Percentiles rank a stretch among this genome's conserved stretches.
Conservation (phyloP, 2,888 invertebrate species). For the Dynastes hyllus region DNA sequence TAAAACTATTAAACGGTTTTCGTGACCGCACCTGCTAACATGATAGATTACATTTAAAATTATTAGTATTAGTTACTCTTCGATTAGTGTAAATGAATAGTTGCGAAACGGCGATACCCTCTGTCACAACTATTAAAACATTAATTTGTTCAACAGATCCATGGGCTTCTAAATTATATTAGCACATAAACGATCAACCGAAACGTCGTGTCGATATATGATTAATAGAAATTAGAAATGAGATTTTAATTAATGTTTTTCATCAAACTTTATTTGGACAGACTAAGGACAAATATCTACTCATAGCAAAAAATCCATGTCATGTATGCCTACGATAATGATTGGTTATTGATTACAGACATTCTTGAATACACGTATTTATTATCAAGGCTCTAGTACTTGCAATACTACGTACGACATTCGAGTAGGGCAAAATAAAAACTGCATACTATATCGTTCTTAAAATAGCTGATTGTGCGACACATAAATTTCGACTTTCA, state of each 20-base stretch:
- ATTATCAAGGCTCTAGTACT: too few species aligned
- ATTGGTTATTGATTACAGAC: too few species aligned
- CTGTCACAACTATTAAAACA: slow-evolving; percentile 15
- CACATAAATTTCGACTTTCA: too few species aligned
- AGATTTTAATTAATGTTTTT: slow-evolving; percentile 20
- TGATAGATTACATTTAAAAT: slow-evolving; percentile 45
- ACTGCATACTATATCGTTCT: too few species aligned
- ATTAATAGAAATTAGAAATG: neutral
- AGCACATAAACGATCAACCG: neutral
- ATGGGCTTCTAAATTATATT: neutral
- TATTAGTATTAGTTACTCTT: slow-evolving; percentile 30
- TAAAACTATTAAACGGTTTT: slow-evolving; percentile 31
- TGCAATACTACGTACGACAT: too few species aligned
- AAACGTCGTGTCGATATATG: too few species aligned
- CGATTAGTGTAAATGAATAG: neutral
- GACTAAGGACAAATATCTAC: slow-evolving; percentile 8
- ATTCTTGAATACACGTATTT: too few species aligned
- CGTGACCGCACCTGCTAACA: slow-evolving; percentile 11
- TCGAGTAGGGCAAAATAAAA: too few species aligned
- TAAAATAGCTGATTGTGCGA: too few species aligned
- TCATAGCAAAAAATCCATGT: too few species aligned
- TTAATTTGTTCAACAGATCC: slow-evolving; percentile 1
- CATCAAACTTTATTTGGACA: neutral
- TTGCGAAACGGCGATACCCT: slow-evolving; percentile 4
- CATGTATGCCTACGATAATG: neutral